These are phyloP conservation scores for Laspeyria flexula DNA, from an alignment of 2,888 invertebrate species.

Conservation along the genomic window DNA sequence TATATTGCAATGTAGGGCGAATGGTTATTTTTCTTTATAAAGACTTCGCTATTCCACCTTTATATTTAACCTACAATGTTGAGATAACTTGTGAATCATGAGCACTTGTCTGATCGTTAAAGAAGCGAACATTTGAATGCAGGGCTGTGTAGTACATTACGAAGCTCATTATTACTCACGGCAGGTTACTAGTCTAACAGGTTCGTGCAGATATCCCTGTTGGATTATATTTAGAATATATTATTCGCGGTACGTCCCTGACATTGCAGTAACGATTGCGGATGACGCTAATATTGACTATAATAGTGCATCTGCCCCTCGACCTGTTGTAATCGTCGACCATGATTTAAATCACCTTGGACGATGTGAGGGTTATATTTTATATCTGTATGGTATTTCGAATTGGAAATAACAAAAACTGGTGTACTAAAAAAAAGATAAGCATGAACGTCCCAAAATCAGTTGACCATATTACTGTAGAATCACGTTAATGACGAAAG, in stretches of 20 bases:
- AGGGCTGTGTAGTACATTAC: not conserved
- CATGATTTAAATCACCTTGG: slow-evolving; percentile 78
- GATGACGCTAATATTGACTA: slow-evolving; percentile 73
- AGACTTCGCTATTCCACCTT: slow-evolving; percentile 5
- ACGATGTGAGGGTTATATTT: slow-evolving; percentile 44
- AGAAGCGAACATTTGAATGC: slow-evolving; percentile 6
- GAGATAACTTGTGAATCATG: slow-evolving; percentile 14
- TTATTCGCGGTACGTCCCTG: slow-evolving; percentile 55
- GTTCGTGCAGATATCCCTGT: slow-evolving; percentile 10
- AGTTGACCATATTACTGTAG: no score
- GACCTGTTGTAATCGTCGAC: slow-evolving; percentile 68
- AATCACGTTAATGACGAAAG: no score
- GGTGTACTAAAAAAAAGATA: no score
- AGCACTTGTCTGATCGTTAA: slow-evolving; percentile 7
- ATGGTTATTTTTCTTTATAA: slow-evolving; percentile 13
- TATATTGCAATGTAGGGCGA: slow-evolving; percentile 20
- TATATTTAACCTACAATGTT: not conserved
- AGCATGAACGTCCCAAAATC: no score
- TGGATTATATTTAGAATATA: slow-evolving; percentile 23
- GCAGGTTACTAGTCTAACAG: slow-evolving; percentile 6
- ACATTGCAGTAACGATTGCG: slow-evolving; percentile 71
- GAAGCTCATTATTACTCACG: slow-evolving; percentile 19
- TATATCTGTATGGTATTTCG: not conserved
- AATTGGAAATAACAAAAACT: no score
- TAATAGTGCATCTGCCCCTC: slow-evolving; percentile 74